Evolutionary conservation across 2,888 invertebrate genomes (phyloP).

Genomic region (Iselma pallidipennis): DNA sequence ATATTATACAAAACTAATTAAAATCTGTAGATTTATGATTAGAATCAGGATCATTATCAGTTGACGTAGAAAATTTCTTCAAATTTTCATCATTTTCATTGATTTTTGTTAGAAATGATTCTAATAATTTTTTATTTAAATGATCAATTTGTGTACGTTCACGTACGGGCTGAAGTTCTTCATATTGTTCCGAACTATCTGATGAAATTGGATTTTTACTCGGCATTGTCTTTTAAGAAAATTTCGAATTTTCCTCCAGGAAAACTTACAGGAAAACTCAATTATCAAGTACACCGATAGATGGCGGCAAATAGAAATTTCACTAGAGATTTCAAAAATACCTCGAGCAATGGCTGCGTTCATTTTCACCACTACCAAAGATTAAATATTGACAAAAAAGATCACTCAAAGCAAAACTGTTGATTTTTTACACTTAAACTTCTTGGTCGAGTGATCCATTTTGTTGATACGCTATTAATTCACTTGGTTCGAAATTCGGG

Average conservation of each 20-base stretch:
- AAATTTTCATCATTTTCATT: conserved; percentile 47
- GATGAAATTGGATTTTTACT: neutral
- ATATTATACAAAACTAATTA: neutral
- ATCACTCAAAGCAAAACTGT: no score
- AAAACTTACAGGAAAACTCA: no score
- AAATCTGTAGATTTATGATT: neutral
- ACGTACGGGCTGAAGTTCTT: conserved; percentile 20
- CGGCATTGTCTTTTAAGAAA: conserved; percentile 8
- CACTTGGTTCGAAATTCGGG: no score
- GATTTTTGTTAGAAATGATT: conserved; percentile 65
- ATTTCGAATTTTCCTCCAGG: neutral
- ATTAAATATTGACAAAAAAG: no score
- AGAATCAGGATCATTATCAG: conserved; percentile 20
- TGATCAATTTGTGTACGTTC: conserved; percentile 66
- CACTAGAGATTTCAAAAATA: no score
- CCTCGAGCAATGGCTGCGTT: no score
- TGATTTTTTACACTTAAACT: no score
- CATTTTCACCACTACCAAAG: no score
- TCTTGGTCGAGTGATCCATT: no score
- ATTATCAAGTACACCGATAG: neutral
- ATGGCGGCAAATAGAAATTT: neutral
- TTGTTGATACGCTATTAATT: no score
- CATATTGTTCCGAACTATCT: neutral
- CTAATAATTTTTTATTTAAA: conserved; percentile 67
- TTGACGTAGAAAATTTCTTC: conserved; percentile 14